Base-by-base conservation (phyloP, 2,888 invertebrate species). In the Dryocosmus kuriphilus region DNA sequence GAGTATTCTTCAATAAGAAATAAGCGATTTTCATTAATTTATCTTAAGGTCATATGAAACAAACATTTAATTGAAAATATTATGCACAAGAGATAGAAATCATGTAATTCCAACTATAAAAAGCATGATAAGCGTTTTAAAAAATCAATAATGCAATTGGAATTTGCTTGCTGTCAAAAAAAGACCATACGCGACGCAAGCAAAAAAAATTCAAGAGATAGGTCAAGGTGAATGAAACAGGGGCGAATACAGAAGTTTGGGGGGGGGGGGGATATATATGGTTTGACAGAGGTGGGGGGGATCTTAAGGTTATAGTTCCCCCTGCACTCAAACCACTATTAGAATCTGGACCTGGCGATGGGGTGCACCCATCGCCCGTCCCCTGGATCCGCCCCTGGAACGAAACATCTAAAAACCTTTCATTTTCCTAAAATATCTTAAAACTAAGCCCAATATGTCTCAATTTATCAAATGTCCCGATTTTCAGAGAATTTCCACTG, bases 191-290 rank as follows among this genome's bases (percentile, higher is more conserved):
- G 55, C 22, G 55, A 22, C 2, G 55, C 55, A 24, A 22, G 1
- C 4, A 14, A 6, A 14, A 24, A 24, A 67, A 41, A 27, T 46
- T 67, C 19, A 2, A 27, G 5, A 24, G 27, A 60, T 14, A 60
- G 60, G 60, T 24, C 60, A 60, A 60, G 27, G 60, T 27, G 16
- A 60, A 60, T 27, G n/a, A n/a, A n/a, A n/a, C n/a, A n/a, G n/a
- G n/a, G n/a, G n/a, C n/a, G n/a, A n/a, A n/a, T n/a, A n/a, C n/a
- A n/a, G n/a, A n/a, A n/a, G n/a, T n/a, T n/a, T n/a, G n/a, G n/a
- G n/a, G n/a, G n/a, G n/a, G n/a, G n/a, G n/a, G n/a, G n/a, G n/a
- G n/a, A n/a, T n/a, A n/a, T n/a, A n/a, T n/a, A n/a, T n/a, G n/a
- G n/a, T n/a, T n/a, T n/a, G n/a, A n/a, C n/a, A n/a, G n/a, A n/a